phyloP scores from a whole-genome alignment of 2,797 vertebrate species.

The Peromyscus aztecus region DNA sequence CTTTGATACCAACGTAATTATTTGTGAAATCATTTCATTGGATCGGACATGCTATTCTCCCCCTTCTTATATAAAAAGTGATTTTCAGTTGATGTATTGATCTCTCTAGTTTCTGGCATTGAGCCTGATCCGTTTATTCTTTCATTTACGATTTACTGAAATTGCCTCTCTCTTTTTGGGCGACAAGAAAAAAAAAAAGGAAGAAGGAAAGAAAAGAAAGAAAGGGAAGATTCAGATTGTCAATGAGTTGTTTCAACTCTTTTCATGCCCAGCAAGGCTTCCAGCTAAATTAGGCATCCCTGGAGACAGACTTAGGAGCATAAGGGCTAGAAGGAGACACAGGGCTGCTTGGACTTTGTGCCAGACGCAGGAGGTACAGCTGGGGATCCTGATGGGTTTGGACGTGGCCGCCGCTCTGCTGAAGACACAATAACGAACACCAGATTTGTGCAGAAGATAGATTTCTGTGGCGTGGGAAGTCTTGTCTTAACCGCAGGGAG shows the following conservation, averaged over 20 bases:
- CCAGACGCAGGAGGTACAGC: neutral
- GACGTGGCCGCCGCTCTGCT: neutral
- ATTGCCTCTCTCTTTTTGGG: slow-evolving; percentile 37
- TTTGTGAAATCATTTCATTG: slow-evolving; percentile 43
- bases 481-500: neutral
- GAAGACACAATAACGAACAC: neutral
- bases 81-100: slow-evolving; percentile 45
- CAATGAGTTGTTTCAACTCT: slow-evolving; percentile 59
- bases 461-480: neutral
- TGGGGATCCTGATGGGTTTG: neutral
- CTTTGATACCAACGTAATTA: neutral
- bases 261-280: slow-evolving; percentile 59
- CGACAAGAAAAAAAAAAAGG: neutral
- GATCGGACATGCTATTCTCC: neutral
- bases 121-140: slow-evolving; percentile 35
- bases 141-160: slow-evolving; percentile 68
- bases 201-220: slow-evolving; percentile 54
- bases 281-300: slow-evolving; percentile 68
- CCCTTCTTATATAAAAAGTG: neutral
- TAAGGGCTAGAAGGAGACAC: slow-evolving; percentile 36
- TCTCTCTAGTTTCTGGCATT: neutral
- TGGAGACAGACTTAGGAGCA: slow-evolving; percentile 35
- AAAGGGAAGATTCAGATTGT: slow-evolving; percentile 67
- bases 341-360: slow-evolving; percentile 4
- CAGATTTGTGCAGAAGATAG: neutral